Conservation (phyloP, 2,888 invertebrate genomes). For the Microctonus hyperodae region DNA sequence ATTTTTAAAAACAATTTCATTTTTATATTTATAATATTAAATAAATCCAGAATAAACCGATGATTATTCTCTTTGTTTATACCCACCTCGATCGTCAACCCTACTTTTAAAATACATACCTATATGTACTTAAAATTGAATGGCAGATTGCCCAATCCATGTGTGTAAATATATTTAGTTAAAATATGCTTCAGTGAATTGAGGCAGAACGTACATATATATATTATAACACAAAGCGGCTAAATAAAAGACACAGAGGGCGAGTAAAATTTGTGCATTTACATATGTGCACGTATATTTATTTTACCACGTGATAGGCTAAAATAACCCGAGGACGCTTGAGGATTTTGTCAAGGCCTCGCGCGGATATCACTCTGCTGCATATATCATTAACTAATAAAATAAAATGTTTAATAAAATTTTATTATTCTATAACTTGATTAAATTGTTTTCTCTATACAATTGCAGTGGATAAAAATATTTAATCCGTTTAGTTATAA, state of each 20-base stretch:
- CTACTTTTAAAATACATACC: conserved; percentile 30
- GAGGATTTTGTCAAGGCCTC: conserved; percentile 47
- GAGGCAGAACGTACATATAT: background rate
- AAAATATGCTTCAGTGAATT: background rate
- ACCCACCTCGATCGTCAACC: background rate
- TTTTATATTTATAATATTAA: background rate
- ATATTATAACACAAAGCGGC: conserved; percentile 3
- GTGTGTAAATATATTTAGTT: background rate
- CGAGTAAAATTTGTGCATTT: too few relatives aligned
- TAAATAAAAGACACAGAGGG: background rate
- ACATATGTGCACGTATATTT: conserved; percentile 14
- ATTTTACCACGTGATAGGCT: conserved; percentile 33
- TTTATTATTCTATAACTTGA: background rate
- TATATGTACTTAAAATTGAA: conserved; percentile 33
- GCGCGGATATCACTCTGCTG: conserved; percentile 31
- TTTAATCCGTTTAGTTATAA: background rate
- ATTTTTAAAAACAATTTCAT: too few relatives aligned
- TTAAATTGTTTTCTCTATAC: background rate
- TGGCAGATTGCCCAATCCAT: conserved; percentile 36
- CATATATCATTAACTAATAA: background rate
- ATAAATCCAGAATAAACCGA: background rate
- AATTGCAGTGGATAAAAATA: too few relatives aligned
- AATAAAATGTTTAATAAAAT: background rate
- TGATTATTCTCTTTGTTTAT: background rate
- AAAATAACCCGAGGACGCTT: conserved; percentile 38